Base-by-base conservation (phyloP, 2,113 vertebrate species). In the Lanius collurio region DNA sequence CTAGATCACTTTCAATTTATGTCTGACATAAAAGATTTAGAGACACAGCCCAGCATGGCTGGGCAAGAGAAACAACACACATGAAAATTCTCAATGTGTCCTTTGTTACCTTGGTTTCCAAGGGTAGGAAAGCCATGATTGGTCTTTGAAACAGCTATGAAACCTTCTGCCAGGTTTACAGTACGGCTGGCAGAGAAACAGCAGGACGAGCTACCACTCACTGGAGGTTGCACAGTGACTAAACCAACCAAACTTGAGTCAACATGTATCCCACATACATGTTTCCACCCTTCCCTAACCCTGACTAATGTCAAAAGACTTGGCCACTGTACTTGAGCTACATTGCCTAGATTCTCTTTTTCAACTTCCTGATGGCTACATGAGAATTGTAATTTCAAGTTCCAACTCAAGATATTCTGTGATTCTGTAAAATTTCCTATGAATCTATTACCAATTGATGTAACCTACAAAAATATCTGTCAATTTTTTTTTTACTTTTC, bases 281-380 rank as follows among this genome's bases (percentile, higher is more conserved):
- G 12, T 52, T 91, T 74, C 17, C 33, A 60, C 10, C 7, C 24
- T 64, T 73, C 39, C 15, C 11, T 55, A 64, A 73, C 46, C 26
- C 60, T 73, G 41, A 16, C 41, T 64, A n/a, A 49, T 9, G 2
- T 52, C 53, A 52, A 31, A 64, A 81, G 30, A 8, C 8, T 39
- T 30, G 30, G 13, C 13, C 0, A 0, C 41, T 52, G 11, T 20
- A 39, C 21, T 18, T 42, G 37, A 67, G 22, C 14, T 67, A 8
- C 10, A 26, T 10, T 65, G 20, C 27, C 24, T 33, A 33, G 22
- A 70, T 79, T 52, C 7, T 64, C 5, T 59, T 89, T 68, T 35
- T 42, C 30, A 49, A 0, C 9, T 60, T 65, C 50, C 55, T 77
- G 55, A 65, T 0, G 2, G 7, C 7, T 65, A 46, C 19, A 15